Conservation (phyloP, 2,113 vertebrate genomes). For the Ceyx melanurus region DNA sequence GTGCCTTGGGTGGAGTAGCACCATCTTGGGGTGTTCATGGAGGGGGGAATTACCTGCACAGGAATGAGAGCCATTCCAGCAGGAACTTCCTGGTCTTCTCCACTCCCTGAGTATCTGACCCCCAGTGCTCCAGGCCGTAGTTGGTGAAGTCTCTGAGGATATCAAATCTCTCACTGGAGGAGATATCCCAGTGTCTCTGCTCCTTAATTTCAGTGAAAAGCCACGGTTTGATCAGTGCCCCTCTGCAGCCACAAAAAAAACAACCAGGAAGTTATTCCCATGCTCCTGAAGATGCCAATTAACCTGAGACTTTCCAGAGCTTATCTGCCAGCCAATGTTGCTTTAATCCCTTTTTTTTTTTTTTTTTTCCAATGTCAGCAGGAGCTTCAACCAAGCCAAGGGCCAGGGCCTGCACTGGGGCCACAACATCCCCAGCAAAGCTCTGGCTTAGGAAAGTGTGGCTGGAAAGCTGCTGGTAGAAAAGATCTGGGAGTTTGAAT, state of each 20-base stretch:
- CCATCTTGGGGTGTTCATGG: fast-evolving
- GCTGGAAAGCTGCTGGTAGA: too few relatives aligned
- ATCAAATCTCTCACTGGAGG: conserved; percentile 86
- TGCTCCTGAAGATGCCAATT: background rate
- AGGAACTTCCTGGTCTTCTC: conserved; percentile 93
- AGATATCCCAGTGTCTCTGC: conserved; percentile 94
- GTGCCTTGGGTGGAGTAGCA: fast-evolving
- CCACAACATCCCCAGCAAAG: too few relatives aligned
- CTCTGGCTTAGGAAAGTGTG: too few relatives aligned
- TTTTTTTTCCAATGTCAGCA: background rate
- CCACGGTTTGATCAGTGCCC: conserved; percentile 95
- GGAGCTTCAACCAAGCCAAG: too few relatives aligned
- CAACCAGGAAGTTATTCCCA: background rate
- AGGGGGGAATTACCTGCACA: conserved; percentile 84
- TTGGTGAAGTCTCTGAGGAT: conserved; percentile 87
- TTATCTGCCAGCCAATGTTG: background rate
- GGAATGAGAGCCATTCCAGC: conserved; percentile 96
- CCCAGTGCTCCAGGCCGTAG: conserved; percentile 95
- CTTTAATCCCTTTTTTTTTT: background rate
- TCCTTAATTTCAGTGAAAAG: conserved; percentile 98
- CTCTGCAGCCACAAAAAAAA: conserved; percentile 66
- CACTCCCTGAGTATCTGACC: conserved; percentile 91
- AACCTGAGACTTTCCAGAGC: background rate
- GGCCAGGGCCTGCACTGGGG: too few relatives aligned
- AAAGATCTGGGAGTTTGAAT: too few relatives aligned